A percentile compares a stretch with the other conserved stretches of the same genome.
Conservation (phyloP, 2,113 vertebrate species). For the Colossoma macropomum region DNA sequence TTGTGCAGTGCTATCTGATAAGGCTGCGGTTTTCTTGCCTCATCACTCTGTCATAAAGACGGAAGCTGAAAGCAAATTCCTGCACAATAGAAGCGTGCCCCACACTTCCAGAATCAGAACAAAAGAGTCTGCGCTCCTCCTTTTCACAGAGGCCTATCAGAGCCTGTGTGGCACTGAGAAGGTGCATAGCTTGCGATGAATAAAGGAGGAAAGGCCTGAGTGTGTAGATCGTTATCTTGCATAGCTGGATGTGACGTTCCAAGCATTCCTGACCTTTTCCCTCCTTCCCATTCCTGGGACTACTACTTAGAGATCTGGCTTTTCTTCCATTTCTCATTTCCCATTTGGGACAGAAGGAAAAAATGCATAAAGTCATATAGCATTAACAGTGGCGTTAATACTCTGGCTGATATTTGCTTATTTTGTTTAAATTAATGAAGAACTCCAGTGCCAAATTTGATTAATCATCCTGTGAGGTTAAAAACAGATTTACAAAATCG, state of each 20-base stretch:
- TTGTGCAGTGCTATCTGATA: neutral
- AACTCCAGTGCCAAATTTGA: no score
- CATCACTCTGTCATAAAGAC: neutral
- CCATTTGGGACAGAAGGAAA: neutral
- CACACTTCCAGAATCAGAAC: neutral
- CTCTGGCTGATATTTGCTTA: constrained; percentile 3
- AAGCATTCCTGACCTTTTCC: constrained; percentile 14
- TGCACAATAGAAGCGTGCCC: no score
- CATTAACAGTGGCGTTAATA: neutral
- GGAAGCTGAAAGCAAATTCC: neutral
- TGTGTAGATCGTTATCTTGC: constrained; percentile 23
- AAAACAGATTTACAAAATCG: no score
- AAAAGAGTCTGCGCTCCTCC: neutral
- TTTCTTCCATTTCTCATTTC: neutral
- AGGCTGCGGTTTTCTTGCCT: neutral
- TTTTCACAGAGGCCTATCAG: neutral
- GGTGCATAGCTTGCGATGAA: neutral
- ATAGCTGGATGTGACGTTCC: constrained; percentile 1
- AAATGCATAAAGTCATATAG: neutral
- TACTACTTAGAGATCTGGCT: neutral
- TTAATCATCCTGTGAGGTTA: no score
- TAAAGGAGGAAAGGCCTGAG: neutral
- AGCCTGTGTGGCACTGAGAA: neutral
- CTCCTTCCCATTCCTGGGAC: constrained; percentile 7
- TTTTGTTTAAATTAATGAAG: neutral